Evolutionary conservation across 2,113 vertebrate species (phyloP).

Genomic region (Chauna torquata): DNA sequence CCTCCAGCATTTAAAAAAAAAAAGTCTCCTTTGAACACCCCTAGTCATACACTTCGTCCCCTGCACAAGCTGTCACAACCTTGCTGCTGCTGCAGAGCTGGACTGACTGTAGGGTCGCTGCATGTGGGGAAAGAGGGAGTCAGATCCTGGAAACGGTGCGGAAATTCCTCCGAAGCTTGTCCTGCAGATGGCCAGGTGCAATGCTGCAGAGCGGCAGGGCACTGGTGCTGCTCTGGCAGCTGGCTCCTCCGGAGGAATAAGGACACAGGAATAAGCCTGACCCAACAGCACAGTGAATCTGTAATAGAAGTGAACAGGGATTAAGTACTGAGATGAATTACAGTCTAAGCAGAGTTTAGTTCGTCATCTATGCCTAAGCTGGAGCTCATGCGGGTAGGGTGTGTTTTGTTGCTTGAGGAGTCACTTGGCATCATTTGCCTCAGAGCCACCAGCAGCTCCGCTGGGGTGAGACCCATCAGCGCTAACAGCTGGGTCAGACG

Average conservation of each 20-base stretch:
- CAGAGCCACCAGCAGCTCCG: neutral
- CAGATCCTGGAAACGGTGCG: neutral
- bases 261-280: neutral
- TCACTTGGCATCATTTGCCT: neutral
- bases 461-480: neutral
- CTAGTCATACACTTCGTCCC: neutral
- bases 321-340: neutral
- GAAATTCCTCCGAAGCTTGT: neutral
- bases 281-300: neutral
- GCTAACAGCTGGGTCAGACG: neutral
- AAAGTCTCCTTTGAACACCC: neutral
- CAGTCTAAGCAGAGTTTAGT: neutral
- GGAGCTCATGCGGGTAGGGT: neutral
- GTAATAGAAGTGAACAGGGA: neutral
- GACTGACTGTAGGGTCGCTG: neutral
- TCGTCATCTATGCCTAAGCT: neutral
- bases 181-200: neutral
- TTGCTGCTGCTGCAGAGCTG: neutral
- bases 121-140: neutral
- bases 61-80: neutral
- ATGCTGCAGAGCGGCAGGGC: neutral
- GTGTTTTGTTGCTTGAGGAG: neutral
- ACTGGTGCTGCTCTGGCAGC: neutral
- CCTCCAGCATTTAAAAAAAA: neutral
- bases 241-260: neutral